Base-by-base conservation (phyloP, 2,888 invertebrate genomes). In the Tenthredo scrophulariae region DNA sequence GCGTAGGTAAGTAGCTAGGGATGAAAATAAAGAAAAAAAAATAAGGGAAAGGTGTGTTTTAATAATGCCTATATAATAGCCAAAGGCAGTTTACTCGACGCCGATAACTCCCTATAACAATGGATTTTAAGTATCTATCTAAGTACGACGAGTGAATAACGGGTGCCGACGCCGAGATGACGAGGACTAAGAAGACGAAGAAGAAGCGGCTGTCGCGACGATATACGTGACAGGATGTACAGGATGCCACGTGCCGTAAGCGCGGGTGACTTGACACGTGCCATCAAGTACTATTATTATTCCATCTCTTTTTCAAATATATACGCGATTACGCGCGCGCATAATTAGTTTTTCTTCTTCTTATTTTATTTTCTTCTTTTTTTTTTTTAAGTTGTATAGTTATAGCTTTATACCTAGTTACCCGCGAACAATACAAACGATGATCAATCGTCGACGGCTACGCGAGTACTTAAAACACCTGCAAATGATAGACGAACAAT, bases 191-290 rank as follows among this genome's bases (percentile, higher is more conserved):
- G 22, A 43, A 40, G 40, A 74, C 37, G 72, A 74, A 43, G 72
- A 74, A 84, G 87, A 88, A 85, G 88, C 83, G 65, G 40, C 43
- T 67, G 86, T 85, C 85, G 82, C 85, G 86, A 80, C 33, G 83
- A 70, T 83, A 67, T 90, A 90, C 91, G 90, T 90, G 90, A 91
- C 91, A 88, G 90, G 89, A 90, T 89, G 89, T 87, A 58, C 90
- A 88, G 89, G 88, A 90, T 88, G 90, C 89, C 91, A 90, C 90
- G 91, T 89, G 90, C 90, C 90, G 86, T 85, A 84, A 86, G 86
- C 84, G 85, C 85, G 87, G 86, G 85, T 86, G 87, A 86, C 65
- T 86, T 84, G 83, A 83, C 83, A 83, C 83, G 83, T 67, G 83
- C 83, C 83, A 46, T 40, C 37, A 10, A 50, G 62, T 58, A 67